Percentiles rank a stretch among this genome's conserved stretches.
Evolutionary conservation across 2,113 vertebrate species (phyloP).

Genomic region (Stictonetta naevosa): DNA sequence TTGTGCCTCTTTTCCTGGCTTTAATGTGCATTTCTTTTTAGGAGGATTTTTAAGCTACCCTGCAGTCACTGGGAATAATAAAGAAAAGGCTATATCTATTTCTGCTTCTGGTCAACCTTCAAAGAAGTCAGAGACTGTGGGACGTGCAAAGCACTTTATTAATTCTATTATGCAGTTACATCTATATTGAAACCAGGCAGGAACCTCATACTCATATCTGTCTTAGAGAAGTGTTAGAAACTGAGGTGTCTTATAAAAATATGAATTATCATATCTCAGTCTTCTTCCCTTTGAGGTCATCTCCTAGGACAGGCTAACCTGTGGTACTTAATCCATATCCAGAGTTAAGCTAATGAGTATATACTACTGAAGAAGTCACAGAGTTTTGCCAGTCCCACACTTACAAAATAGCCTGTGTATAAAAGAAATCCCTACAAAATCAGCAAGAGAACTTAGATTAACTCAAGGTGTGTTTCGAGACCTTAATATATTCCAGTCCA

Average conservation of each 20-base stretch:
- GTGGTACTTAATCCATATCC: neutral
- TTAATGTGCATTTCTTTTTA: neutral
- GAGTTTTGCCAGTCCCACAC: neutral
- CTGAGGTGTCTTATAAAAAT: neutral
- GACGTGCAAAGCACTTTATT: neutral
- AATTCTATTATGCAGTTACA: neutral
- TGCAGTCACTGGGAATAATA: neutral
- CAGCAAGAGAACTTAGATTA: neutral
- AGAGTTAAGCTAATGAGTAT: neutral
- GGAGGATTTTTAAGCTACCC: neutral
- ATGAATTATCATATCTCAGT: neutral
- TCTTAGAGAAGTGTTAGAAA: neutral
- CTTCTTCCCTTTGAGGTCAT: neutral
- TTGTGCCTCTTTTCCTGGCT: neutral
- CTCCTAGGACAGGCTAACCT: neutral
- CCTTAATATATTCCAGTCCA: neutral
- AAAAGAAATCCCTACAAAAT: neutral
- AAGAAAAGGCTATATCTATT: neutral
- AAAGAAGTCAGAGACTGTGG: neutral
- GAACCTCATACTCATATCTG: neutral
- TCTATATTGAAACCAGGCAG: neutral
- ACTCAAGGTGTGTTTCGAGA: neutral
- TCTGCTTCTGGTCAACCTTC: neutral
- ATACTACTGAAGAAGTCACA: neutral
- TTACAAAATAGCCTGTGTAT: rapidly evolving